Evolutionary conservation across 2,113 vertebrate species (phyloP).

Genomic region (Perca fluviatilis): DNA sequence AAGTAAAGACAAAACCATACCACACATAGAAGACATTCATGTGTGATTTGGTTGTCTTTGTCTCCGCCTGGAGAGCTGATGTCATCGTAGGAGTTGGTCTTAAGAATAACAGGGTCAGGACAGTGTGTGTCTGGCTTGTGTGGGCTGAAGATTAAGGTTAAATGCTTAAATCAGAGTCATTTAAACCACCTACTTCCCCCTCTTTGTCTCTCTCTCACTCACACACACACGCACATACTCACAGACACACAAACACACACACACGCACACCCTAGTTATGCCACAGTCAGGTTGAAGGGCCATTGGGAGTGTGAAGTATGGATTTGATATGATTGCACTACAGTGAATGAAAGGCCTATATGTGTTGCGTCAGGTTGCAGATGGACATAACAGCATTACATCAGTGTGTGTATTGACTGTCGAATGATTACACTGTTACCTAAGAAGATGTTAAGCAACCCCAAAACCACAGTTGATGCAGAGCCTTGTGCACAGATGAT

Average conservation of each 20-base stretch:
- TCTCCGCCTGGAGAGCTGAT: constrained; percentile 28
- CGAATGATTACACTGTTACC: constrained; percentile 14
- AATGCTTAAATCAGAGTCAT: constrained; percentile 28
- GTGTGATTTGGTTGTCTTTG: not conserved
- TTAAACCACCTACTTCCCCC: not conserved
- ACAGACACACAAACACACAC: not conserved
- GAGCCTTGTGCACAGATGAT: constrained; percentile 1
- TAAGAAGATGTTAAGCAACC: constrained; percentile 11
- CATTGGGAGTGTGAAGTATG: constrained; percentile 17
- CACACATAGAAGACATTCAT: too few species aligned
- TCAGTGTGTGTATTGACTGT: constrained; percentile 31
- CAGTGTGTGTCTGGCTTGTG: constrained; percentile 17
- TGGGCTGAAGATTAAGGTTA: constrained; percentile 27
- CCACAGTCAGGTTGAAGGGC: not conserved
- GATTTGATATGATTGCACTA: constrained; percentile 24
- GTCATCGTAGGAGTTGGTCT: constrained; percentile 18
- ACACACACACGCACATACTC: not conserved
- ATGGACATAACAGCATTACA: constrained; percentile 21
- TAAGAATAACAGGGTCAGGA: constrained; percentile 19
- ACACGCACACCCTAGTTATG: not conserved
- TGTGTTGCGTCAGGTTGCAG: constrained; percentile 33
- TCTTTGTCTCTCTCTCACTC: not conserved
- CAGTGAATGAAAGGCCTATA: constrained; percentile 29
- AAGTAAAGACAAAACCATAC: too few species aligned
- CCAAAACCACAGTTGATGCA: not conserved